Base-by-base conservation (phyloP, 2,888 invertebrate species). In the Eucera pruinosa region DNA sequence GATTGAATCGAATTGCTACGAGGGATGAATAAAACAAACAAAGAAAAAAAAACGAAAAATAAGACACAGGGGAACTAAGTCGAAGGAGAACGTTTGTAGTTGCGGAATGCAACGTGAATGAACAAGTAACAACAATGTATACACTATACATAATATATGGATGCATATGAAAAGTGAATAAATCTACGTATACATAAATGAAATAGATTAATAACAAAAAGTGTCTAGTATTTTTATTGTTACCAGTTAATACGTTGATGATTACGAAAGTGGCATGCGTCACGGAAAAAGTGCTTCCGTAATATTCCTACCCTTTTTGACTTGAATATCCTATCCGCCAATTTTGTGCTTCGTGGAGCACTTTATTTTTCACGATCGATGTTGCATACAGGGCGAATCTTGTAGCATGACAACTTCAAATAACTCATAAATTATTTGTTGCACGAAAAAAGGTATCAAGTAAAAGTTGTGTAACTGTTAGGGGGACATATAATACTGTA, bases 131-230 rank as follows among this genome's bases (percentile, higher is more conserved):
- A 80, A 86, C 74, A 79, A 86, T 88, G 88, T 89, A 89, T 88
- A 89, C 89, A 89, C 77, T 87, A 89, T 89, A 89, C 87, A 88
- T 88, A 86, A 87, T 80, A 78, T 84, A 86, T 80, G 83, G 82
- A 70, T 84, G 82, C 78, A 76, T 86, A 83, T 75, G 80, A 69
- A 80, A 71, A 81, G 80, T 84, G 82, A 83, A 89, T 88, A 87
- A 87, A 87, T 84, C 86, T 86, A 88, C 88, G 82, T 84, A 87
- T 85, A 86, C 87, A 88, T 85, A 84, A 85, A 84, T 87, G 86
- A 89, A 81, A 90, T 90, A 90, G 89, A 87, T 89, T 83, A 89
- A 88, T 88, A 90, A 88, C 85, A 89, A 88, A 83, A 88, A 20
- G 52, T 84, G 78, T 87, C 82, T 87, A 83, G 82, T 55, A 39